Percentiles rank a stretch among this genome's conserved stretches.
Conservation (phyloP, 1,140 invertebrate genomes). For the Drosophila miranda region DNA sequence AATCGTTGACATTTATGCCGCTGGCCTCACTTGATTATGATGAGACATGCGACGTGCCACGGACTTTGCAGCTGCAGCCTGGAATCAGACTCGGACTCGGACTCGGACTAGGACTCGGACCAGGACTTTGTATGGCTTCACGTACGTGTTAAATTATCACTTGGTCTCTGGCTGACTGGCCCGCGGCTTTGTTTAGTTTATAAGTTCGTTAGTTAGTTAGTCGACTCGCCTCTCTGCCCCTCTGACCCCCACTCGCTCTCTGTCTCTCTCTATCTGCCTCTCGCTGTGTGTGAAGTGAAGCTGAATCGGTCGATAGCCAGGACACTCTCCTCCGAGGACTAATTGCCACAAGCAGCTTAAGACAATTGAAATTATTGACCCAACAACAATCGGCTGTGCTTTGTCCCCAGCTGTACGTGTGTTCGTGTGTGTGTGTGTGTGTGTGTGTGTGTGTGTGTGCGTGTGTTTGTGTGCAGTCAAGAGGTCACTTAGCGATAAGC, state of each 20-base stretch:
- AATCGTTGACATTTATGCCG: conserved; percentile 80
- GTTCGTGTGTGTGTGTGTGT: conserved; percentile 13
- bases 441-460: conserved; percentile 9
- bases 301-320: conserved; percentile 54
- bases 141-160: conserved; percentile 73
- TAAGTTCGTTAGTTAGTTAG: conserved; percentile 72
- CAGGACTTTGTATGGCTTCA: conserved; percentile 8
- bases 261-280: background rate
- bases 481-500: conserved; percentile 65
- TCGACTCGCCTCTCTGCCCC: conserved; percentile 18
- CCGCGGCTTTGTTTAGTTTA: conserved; percentile 71
- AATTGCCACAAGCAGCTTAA: conserved; percentile 73
- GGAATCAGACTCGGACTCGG: conserved; percentile 11
- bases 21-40: conserved; percentile 74
- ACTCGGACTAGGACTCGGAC: background rate
- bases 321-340: conserved; percentile 31
- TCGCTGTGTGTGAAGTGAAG: conserved; percentile 19
- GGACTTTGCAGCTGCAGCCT: no score
- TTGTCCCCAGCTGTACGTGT: no score
- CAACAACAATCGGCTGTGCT: conserved; percentile 13
- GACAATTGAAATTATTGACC: conserved; percentile 74
- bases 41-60: conserved; percentile 55
- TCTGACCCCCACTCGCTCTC: background rate
- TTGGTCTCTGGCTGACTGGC: conserved; percentile 21
- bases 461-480: conserved; percentile 39